phyloP scores from a whole-genome alignment of 2,888 invertebrate species.

The Cryptosula pallasiana region DNA sequence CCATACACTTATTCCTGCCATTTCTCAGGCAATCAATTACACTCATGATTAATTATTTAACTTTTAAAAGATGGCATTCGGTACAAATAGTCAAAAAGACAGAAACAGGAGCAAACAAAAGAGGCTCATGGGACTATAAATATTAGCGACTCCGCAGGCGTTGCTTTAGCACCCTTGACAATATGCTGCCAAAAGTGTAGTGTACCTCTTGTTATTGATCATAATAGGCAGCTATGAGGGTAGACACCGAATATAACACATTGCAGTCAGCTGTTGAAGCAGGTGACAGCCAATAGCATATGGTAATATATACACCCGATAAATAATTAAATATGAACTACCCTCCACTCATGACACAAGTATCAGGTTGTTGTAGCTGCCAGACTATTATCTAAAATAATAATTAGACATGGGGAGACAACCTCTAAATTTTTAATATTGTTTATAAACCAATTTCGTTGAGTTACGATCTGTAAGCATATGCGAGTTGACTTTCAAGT shows the following conservation, averaged over 20 bases:
- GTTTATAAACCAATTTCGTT: too few relatives aligned
- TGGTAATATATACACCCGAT: too few relatives aligned
- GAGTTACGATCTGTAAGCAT: too few relatives aligned
- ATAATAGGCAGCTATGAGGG: not conserved
- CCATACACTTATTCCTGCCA: not conserved
- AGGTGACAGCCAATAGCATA: not conserved
- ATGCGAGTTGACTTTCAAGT: too few relatives aligned
- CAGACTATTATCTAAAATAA: too few relatives aligned
- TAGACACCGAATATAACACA: not conserved
- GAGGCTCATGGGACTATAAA: not conserved
- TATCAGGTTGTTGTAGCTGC: not conserved
- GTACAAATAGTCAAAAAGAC: not conserved
- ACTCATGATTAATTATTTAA: not conserved
- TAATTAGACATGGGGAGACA: too few relatives aligned
- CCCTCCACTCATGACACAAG: too few relatives aligned
- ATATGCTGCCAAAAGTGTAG: conserved; percentile 17
- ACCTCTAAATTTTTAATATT: too few relatives aligned
- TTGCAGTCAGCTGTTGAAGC: not conserved
- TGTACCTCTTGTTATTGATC: not conserved
- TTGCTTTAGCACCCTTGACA: not conserved
- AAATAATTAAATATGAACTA: too few relatives aligned
- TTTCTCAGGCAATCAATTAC: not conserved
- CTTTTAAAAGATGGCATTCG: not conserved
- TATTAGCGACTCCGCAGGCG: not conserved
- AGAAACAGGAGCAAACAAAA: too few relatives aligned